A percentile compares a stretch with the other conserved stretches of the same genome.
These are phyloP conservation scores for Pycnomerus fuliginosus DNA, from an alignment of 2,888 invertebrate species.

Conservation along the genomic window DNA sequence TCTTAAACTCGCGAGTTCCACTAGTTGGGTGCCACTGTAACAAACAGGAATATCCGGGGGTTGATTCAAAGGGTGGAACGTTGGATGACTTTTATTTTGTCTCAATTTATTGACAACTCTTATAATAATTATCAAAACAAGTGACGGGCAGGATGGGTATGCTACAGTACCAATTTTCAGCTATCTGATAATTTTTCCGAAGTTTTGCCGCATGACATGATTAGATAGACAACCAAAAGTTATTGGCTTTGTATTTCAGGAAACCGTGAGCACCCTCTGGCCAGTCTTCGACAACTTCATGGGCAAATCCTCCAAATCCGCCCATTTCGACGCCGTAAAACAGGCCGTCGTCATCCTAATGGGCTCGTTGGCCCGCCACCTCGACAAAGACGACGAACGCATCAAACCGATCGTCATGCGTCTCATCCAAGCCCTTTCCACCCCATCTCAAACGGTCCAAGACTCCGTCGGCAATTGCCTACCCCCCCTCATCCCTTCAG, in stretches of 20 bases:
- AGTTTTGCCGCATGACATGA: not conserved
- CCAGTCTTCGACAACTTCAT: conserved; percentile 93
- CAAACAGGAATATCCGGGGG: too few relatives aligned
- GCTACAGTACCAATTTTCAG: too few relatives aligned
- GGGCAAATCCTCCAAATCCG: conserved; percentile 88
- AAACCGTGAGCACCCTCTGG: conserved; percentile 71
- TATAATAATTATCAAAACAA: too few relatives aligned
- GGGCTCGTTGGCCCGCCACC: conserved; percentile 95
- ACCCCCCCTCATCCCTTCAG: conserved; percentile 88
- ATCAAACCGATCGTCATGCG: conserved; percentile 93
- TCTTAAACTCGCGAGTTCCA: too few relatives aligned
- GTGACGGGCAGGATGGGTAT: too few relatives aligned
- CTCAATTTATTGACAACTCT: too few relatives aligned
- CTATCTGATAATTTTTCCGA: not conserved
- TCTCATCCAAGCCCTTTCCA: conserved; percentile 86
- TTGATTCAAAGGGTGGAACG: too few relatives aligned
- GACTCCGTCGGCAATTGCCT: conserved; percentile 96
- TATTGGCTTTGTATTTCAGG: conserved; percentile 46
- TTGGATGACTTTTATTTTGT: too few relatives aligned
- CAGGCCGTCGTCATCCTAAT: conserved; percentile 96
- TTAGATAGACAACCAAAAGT: not conserved
- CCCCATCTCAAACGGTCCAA: conserved; percentile 97
- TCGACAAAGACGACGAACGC: conserved; percentile 84
- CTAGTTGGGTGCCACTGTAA: too few relatives aligned
- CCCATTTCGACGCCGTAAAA: conserved; percentile 87